phyloP scores from a whole-genome alignment of 2,888 invertebrate genomes.

The Ethmia dodecea region DNA sequence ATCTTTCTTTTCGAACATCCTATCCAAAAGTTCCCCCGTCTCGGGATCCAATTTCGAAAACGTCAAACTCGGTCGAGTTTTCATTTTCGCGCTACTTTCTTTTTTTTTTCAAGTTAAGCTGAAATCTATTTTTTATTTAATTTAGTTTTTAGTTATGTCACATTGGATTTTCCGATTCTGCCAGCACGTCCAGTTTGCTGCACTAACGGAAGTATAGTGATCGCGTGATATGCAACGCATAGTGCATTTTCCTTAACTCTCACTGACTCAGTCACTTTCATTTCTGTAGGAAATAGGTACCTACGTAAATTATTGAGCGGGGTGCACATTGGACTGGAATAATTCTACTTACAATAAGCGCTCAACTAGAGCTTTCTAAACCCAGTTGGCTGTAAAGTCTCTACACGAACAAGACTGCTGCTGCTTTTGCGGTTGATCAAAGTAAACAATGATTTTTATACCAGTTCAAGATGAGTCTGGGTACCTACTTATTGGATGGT shows the following conservation, averaged over 20 bases:
- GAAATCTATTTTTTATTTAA: slow-evolving; percentile 7
- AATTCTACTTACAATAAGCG: no score
- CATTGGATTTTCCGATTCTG: slow-evolving; percentile 7
- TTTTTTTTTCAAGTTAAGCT: slow-evolving; percentile 8
- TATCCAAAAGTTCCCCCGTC: slow-evolving; percentile 78
- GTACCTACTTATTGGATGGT: no score
- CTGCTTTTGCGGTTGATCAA: no score
- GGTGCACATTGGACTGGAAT: no score
- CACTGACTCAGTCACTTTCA: slow-evolving; percentile 43
- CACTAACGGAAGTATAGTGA: slow-evolving; percentile 40
- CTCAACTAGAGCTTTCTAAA: no score
- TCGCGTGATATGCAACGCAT: slow-evolving; percentile 36
- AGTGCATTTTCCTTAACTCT: slow-evolving; percentile 42
- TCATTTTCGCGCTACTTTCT: slow-evolving; percentile 43
- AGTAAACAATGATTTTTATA: no score
- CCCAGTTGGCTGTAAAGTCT: no score
- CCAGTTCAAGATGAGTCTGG: no score
- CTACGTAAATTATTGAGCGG: no score
- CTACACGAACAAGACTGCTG: no score
- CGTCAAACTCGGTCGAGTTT: slow-evolving; percentile 51
- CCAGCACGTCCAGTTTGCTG: slow-evolving; percentile 21
- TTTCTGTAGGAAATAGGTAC: slow-evolving; percentile 28
- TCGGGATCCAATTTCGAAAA: slow-evolving; percentile 80
- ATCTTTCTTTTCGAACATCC: slow-evolving; percentile 82
- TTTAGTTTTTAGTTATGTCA: slow-evolving; percentile 9